These are phyloP conservation scores for Venustaconcha ellipsiformis DNA, from an alignment of 1,140 invertebrate genomes.

Conservation along the genomic window DNA sequence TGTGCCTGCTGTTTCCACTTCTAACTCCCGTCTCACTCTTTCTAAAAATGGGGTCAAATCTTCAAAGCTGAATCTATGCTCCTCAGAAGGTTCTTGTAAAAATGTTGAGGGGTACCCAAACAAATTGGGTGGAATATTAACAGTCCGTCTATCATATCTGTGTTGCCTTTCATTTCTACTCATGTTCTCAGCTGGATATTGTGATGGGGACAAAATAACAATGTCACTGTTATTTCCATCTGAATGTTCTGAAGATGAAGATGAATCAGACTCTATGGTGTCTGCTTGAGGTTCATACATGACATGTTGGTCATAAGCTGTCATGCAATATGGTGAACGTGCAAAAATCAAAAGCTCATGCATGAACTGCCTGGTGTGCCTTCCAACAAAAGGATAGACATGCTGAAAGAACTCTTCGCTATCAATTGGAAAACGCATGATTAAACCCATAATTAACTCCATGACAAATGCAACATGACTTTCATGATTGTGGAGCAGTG, in stretches of 20 bases:
- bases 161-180: constrained; percentile 51
- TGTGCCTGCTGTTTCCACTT: constrained; percentile 5
- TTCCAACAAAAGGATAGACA: constrained; percentile 66
- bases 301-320: constrained; percentile 73
- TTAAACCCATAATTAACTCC: constrained; percentile 77
- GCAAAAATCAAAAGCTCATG: constrained; percentile 92
- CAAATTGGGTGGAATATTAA: not conserved
- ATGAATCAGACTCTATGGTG: constrained; percentile 31
- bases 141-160: not conserved
- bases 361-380: constrained; percentile 79
- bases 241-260: constrained; percentile 21
- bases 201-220: constrained; percentile 25
- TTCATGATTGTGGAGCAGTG: constrained; percentile 73
- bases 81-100: constrained; percentile 13
- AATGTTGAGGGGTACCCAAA: not conserved
- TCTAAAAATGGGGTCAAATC: constrained; percentile 1
- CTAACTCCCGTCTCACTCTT: constrained; percentile 1
- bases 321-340: constrained; percentile 85
- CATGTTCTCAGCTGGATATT: constrained; percentile 4
- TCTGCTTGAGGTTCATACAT: constrained; percentile 58
- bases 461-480: constrained; percentile 76
- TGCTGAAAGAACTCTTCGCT: constrained; percentile 78
- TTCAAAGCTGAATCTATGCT: constrained; percentile 20
- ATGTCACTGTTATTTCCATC: constrained; percentile 37
- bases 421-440: constrained; percentile 79